These are phyloP conservation scores for Buathra laborator DNA, from an alignment of 2,888 invertebrate genomes.

Conservation along the genomic window DNA sequence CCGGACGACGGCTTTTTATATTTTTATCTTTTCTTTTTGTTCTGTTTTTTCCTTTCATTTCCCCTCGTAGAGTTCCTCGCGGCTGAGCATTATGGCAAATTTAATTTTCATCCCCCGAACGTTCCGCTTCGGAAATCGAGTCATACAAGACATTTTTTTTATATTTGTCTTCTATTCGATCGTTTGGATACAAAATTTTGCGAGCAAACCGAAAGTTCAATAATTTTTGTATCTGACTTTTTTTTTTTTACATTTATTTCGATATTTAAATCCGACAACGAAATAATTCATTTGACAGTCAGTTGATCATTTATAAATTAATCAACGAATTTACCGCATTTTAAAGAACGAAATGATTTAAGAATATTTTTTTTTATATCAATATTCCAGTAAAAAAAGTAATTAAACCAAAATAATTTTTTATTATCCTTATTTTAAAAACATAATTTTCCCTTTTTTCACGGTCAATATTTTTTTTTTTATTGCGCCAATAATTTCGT, in stretches of 20 bases:
- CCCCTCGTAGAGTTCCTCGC: conserved; percentile 18
- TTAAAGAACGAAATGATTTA: no score
- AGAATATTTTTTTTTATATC: no score
- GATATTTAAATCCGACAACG: neutral
- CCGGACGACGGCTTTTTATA: conserved; percentile 24
- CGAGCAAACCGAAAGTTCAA: neutral
- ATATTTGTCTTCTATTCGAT: neutral
- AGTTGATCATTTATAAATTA: no score
- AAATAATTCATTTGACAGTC: no score
- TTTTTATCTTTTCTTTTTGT: conserved; percentile 15
- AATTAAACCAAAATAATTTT: no score
- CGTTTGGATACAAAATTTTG: neutral
- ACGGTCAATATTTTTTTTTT: no score
- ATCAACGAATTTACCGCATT: no score
- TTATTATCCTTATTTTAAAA: no score
- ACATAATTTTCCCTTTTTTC: no score
- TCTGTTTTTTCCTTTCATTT: conserved; percentile 17
- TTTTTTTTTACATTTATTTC: neutral
- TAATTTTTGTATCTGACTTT: neutral
- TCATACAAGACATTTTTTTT: conserved; percentile 34
- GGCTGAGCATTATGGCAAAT: conserved; percentile 43
- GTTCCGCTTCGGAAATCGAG: neutral
- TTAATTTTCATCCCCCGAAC: conserved; percentile 18
- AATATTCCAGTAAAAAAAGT: no score
- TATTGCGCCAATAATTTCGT: neutral